These are phyloP conservation scores for Vultur gryphus DNA, from an alignment of 2,797 vertebrate genomes.

Conservation along the genomic window DNA sequence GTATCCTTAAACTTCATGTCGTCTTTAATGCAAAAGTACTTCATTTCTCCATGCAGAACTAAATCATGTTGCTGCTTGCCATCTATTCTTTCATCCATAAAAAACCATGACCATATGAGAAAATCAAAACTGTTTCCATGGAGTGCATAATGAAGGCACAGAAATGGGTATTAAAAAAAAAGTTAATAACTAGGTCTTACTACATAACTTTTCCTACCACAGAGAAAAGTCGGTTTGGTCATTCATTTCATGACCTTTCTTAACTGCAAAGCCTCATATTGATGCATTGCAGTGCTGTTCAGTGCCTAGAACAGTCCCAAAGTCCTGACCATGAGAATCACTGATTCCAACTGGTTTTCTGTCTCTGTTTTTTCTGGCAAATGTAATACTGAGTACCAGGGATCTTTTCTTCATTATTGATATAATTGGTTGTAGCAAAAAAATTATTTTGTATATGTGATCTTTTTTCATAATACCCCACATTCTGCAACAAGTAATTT, in stretches of 20 bases:
- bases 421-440: background rate
- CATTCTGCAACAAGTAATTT: background rate
- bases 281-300: background rate
- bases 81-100: background rate
- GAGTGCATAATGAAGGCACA: background rate
- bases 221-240: background rate
- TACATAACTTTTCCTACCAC: background rate
- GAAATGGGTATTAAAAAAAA: background rate
- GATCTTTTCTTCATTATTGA: background rate
- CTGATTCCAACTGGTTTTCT: background rate
- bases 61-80: background rate
- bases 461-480: background rate
- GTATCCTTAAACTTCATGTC: background rate
- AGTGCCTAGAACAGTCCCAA: background rate
- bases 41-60: background rate
- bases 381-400: background rate
- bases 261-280: background rate
- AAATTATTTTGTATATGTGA: background rate
- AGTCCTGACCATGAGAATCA: background rate
- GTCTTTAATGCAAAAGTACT: background rate
- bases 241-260: background rate
- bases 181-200: background rate
- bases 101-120: background rate
- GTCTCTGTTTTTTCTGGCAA: background rate
- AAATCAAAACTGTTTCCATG: background rate